Conservation (phyloP, 2,888 invertebrate species). For the Cerastis rubricosa region DNA sequence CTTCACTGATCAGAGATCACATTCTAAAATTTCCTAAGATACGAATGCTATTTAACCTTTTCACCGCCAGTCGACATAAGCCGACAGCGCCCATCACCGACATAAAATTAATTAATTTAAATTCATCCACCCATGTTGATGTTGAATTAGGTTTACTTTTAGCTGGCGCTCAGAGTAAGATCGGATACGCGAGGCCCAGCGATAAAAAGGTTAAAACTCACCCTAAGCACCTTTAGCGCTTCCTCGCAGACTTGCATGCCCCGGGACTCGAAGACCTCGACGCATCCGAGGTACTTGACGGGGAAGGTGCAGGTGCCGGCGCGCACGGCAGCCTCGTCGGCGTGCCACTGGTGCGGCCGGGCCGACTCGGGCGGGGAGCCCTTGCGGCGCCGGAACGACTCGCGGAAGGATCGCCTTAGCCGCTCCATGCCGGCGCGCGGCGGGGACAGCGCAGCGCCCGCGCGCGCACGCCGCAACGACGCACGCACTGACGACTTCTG, state of each 20-base stretch:
- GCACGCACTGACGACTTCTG: slow-evolving; percentile 89
- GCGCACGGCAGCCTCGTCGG: slow-evolving; percentile 98
- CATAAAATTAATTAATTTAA: slow-evolving; percentile 41
- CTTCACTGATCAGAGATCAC: slow-evolving; percentile 48
- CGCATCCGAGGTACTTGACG: slow-evolving; percentile 99
- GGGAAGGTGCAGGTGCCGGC: slow-evolving; percentile 99
- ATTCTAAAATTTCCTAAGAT: slow-evolving; percentile 44
- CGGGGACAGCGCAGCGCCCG: slow-evolving; percentile 87
- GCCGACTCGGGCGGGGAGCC: slow-evolving; percentile 96
- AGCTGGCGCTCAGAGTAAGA: slow-evolving; percentile 55
- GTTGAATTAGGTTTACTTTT: slow-evolving; percentile 32
- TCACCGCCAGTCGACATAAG: slow-evolving; percentile 63
- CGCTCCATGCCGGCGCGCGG: slow-evolving; percentile 95
- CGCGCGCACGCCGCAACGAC: slow-evolving; percentile 87
- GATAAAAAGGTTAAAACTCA: slow-evolving; percentile 87
- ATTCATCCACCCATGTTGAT: slow-evolving; percentile 42
- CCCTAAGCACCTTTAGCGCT: slow-evolving; percentile 98
- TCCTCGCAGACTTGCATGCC: slow-evolving; percentile 99
- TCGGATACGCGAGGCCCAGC: slow-evolving; percentile 54
- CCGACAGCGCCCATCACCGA: slow-evolving; percentile 62
- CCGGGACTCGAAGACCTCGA: slow-evolving; percentile 99
- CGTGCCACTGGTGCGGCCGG: slow-evolving; percentile 99
- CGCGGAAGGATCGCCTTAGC: slow-evolving; percentile 96
- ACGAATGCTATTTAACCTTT: slow-evolving; percentile 59
- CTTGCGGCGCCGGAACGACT: slow-evolving; percentile 98